Base-by-base conservation (phyloP, 2,797 vertebrate species). In the Coendou prehensilis region DNA sequence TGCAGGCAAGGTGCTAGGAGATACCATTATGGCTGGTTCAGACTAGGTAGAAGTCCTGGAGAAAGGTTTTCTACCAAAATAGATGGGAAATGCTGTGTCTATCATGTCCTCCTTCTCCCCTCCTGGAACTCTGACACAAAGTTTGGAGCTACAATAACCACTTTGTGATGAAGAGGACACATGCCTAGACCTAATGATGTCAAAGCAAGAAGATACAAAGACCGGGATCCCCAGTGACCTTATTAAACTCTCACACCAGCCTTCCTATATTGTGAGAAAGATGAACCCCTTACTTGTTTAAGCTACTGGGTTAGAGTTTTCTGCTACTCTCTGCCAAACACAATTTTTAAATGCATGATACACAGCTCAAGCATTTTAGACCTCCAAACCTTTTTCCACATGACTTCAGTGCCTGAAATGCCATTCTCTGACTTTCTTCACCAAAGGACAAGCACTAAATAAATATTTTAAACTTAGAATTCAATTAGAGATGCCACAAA, bases 141-240 rank as follows among this genome's bases (percentile, higher is more conserved):
- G 41, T 85, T 82, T 88, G 78, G 64, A 92, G 30, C 13, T 45
- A 0, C 11, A 85, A 71, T 79, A 85, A 71, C 47, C 37, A 57
- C 47, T 89, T 81, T 85, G 26, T 50, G 81, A 69, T 85, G 17
- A 81, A 91, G 14, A 92, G 22, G 81, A 67, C 59, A 92, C 89
- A 96, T 20, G 7, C 13, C 20, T 81, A 56, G n/a, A 85, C 54
- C 45, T 78, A 63, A 92, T 30, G 63, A 87, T 73, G n/a, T 79
- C 45, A 69, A 71, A 93, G 57, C 14, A 91, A 61, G 4, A 80
- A 10, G 11, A n/a, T 3, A 47, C 28, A 82, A n/a, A 17, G 22
- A 47, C 30, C 15, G 52, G n/a, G 18, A 23, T 69, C 33, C 47
- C 20, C 61, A 45, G 0, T 14, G n/a, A n/a, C 18, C 47, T 89